Base-by-base conservation (phyloP, 2,797 vertebrate species). In the Microchirus variegatus region DNA sequence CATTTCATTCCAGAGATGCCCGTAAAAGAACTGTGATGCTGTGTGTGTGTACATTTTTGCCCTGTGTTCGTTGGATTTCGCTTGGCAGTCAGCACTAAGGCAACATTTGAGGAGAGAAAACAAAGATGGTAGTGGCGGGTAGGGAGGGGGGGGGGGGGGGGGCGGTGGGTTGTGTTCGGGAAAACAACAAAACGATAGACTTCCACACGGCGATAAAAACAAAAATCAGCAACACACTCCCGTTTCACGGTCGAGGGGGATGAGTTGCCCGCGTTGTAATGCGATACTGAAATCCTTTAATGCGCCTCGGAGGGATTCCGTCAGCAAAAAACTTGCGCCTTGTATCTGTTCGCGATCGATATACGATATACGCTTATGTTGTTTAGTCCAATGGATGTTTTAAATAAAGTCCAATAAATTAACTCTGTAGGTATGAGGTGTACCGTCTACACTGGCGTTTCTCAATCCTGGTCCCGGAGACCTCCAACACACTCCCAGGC, bases 1-100 rank as follows among this genome's bases (percentile, higher is more conserved):
- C n/a, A 1, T 14, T 41, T 38, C 0, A 18, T 37, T 22, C n/a
- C n/a, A 12, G 48, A 50, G 17, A 51, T 26, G 38, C n/a, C 36
- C 17, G 17, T 63, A 45, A 44, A 41, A 63, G 47, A 56, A 11
- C 12, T 15, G 59, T 35, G 41, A 65, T 52, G 0, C 15, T 50
- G 53, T 50, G 58, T 15, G 13, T 53, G 60, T 65, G 51, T 35
- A 2, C 1, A 26, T 11, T 18, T 45, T 49, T 18, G 59, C 51
- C 54, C 50, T 64, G 60, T 71, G 66, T 79, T 75, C 17, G 13
- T 37, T 61, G 44, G 68, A 65, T 70, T 80, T 77, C 3, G 63
- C 80, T 83, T 90, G 89, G 86, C 87, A 89, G 85, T 89, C 73
- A 74, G 82, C 84, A 89, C 83, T 73, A 83, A 87, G 85, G 84